Conservation (phyloP, 2,888 invertebrate genomes). For the Drosophila nr. perissopoda region DNA sequence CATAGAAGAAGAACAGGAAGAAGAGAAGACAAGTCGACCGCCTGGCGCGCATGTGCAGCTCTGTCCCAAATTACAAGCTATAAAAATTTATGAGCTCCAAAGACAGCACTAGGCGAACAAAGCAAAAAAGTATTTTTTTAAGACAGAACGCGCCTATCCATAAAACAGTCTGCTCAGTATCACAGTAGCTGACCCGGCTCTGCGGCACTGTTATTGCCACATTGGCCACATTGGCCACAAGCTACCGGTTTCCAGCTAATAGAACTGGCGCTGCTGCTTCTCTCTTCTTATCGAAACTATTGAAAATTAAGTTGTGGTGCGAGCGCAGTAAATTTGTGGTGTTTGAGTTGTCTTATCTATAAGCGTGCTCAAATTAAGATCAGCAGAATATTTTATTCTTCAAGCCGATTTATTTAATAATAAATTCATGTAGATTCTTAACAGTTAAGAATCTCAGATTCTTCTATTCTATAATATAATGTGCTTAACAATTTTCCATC, state of each 20-base stretch:
- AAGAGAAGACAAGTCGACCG: slow-evolving; percentile 50
- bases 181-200: slow-evolving; percentile 33
- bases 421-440: background rate
- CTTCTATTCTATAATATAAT: background rate
- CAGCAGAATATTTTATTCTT: background rate
- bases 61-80: slow-evolving; percentile 75
- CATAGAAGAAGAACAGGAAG: slow-evolving; percentile 18
- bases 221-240: slow-evolving; percentile 21
- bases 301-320: slow-evolving; percentile 56
- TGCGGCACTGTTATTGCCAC: slow-evolving; percentile 22
- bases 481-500: background rate
- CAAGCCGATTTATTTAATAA: background rate
- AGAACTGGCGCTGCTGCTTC: slow-evolving; percentile 17
- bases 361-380: slow-evolving; percentile 42
- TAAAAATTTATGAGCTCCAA: slow-evolving; percentile 74
- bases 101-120: slow-evolving; percentile 56
- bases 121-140: slow-evolving; percentile 41
- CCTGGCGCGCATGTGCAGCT: slow-evolving; percentile 68
- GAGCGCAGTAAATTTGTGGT: slow-evolving; percentile 22
- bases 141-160: slow-evolving; percentile 48
- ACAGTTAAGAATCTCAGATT: background rate
- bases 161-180: slow-evolving; percentile 44
- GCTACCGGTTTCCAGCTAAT: slow-evolving; percentile 56
- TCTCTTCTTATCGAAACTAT: slow-evolving; percentile 16
- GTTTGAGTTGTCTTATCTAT: slow-evolving; percentile 15